A percentile compares a stretch with the other conserved stretches of the same genome.
Evolutionary conservation across 1,140 invertebrate species (phyloP).

Genomic region (Elymnias hypermnestra): DNA sequence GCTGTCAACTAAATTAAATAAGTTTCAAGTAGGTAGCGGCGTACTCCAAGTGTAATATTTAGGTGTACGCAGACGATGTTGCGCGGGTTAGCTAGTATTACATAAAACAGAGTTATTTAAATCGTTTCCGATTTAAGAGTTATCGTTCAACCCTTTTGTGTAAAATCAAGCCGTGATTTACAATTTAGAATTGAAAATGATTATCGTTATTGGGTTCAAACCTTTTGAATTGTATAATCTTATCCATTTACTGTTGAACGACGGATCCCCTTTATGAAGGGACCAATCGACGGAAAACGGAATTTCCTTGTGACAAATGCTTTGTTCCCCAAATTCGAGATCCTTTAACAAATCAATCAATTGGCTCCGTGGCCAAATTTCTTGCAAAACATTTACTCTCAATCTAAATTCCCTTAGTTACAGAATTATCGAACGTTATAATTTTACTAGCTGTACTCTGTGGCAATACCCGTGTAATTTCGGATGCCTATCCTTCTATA

Average conservation of each 20-base stretch:
- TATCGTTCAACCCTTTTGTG: neutral
- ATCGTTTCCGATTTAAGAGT: no score
- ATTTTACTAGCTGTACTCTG: no score
- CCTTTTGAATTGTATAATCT: neutral
- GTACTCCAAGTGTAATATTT: no score
- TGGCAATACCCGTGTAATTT: no score
- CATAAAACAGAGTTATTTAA: no score
- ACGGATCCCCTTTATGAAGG: constrained; percentile 9
- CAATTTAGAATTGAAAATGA: neutral
- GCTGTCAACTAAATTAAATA: no score
- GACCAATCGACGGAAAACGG: constrained; percentile 8
- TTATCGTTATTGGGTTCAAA: neutral
- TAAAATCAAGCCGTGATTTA: neutral
- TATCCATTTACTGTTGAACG: neutral
- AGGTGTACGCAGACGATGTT: no score
- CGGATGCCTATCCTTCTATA: no score
- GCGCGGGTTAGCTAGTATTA: no score
- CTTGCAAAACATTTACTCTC: neutral
- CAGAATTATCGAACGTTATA: no score
- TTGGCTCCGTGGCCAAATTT: neutral
- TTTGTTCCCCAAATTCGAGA: constrained; percentile 8
- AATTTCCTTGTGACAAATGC: neutral
- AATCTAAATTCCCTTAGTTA: no score
- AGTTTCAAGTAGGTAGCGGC: no score
- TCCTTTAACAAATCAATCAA: constrained; percentile 1